phyloP scores from a whole-genome alignment of 1,140 invertebrate species.

The Onthophagus taurus region DNA sequence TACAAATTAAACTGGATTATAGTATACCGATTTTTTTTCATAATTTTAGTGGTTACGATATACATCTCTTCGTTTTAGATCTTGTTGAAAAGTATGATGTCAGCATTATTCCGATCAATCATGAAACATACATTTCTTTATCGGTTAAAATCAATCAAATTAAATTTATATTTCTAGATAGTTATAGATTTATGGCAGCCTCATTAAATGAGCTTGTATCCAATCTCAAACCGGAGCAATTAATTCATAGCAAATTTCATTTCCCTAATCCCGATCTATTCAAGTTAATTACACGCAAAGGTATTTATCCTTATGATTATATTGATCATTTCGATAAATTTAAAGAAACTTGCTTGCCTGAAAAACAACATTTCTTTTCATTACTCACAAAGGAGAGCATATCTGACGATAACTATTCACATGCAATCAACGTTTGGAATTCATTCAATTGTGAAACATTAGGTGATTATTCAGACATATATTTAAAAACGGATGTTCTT shows the following conservation, averaged over 20 bases:
- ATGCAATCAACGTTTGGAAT: constrained; percentile 38
- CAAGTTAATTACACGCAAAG: constrained; percentile 23
- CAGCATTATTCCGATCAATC: too few species aligned
- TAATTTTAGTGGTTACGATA: too few species aligned
- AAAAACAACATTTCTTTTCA: constrained; percentile 32
- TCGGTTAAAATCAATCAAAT: too few species aligned
- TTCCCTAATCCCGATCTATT: constrained; percentile 6
- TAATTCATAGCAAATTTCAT: constrained; percentile 9
- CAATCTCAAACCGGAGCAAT: constrained; percentile 6
- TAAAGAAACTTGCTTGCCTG: constrained; percentile 27
- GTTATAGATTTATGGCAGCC: constrained; percentile 3
- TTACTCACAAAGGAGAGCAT: constrained; percentile 25
- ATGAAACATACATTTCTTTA: too few species aligned
- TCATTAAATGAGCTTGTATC: not conserved
- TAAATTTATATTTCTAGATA: constrained; percentile 16
- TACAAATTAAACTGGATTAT: too few species aligned
- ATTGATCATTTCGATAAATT: constrained; percentile 27
- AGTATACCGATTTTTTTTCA: too few species aligned
- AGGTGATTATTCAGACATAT: constrained; percentile 38
- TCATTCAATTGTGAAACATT: constrained; percentile 35
- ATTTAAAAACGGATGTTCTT: constrained; percentile 37
- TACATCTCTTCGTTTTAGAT: too few species aligned
- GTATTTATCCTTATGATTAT: constrained; percentile 29
- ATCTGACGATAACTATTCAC: constrained; percentile 33
- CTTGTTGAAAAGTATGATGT: too few species aligned